phyloP scores from a whole-genome alignment of 2,113 vertebrate species.

The Naja naja region DNA sequence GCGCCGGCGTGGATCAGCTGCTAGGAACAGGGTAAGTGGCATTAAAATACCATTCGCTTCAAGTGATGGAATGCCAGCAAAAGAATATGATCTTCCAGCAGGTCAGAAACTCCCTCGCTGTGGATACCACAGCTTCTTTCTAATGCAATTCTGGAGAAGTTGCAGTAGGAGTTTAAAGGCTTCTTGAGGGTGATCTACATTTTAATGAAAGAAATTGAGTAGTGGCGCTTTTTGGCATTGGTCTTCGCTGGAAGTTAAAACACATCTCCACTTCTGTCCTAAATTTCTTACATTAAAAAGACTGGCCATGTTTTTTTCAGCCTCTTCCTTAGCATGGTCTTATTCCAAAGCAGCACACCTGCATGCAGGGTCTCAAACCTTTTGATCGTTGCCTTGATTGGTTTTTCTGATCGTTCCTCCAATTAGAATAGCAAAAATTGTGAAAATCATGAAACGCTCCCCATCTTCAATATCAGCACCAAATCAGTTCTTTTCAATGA shows the following conservation, averaged over 20 bases:
- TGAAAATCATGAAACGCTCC: not conserved
- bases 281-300: accelerated
- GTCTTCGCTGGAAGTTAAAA: not conserved
- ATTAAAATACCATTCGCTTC: not conserved
- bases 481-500: not conserved
- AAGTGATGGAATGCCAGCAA: not conserved
- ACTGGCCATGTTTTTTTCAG: not conserved
- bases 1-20: not conserved
- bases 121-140: constrained; percentile 11
- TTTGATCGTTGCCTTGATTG: too few relatives aligned
- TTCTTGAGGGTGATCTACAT: accelerated
- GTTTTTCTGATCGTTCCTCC: not conserved
- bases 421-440: not conserved
- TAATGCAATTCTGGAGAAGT: not conserved
- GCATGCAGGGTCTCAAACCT: not conserved
- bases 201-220: accelerated
- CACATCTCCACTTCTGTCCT: not conserved
- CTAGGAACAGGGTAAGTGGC: constrained; percentile 20
- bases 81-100: not conserved
- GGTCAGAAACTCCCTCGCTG: accelerated
- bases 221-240: accelerated
- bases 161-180: not conserved
- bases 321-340: not conserved
- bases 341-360: accelerated
- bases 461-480: not conserved